These are phyloP conservation scores for Antheraea yamamai DNA, from an alignment of 2,888 invertebrate species.

Conservation along the genomic window DNA sequence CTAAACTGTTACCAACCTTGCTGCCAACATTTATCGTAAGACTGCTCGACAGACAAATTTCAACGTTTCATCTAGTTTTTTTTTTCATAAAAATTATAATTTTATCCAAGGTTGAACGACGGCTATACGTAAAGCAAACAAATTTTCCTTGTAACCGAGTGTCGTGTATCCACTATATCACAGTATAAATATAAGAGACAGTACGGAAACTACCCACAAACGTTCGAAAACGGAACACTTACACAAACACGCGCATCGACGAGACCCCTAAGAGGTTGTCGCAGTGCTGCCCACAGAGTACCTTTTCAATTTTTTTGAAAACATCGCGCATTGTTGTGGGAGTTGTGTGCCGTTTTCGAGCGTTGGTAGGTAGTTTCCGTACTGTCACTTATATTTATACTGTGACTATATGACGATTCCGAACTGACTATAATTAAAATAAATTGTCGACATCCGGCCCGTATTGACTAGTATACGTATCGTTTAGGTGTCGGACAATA, in stretches of 20 bases:
- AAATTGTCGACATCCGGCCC: conserved; percentile 76
- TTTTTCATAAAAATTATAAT: neutral
- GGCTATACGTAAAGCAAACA: conserved; percentile 6
- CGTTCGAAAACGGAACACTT: too few relatives aligned
- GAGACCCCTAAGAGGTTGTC: too few relatives aligned
- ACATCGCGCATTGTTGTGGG: too few relatives aligned
- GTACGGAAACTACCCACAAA: too few relatives aligned
- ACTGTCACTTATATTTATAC: too few relatives aligned
- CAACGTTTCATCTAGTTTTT: conserved; percentile 11
- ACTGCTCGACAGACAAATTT: conserved; percentile 16
- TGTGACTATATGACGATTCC: conserved; percentile 12
- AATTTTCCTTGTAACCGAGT: conserved; percentile 31
- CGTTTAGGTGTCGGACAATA: conserved; percentile 71
- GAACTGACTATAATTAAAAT: conserved; percentile 64
- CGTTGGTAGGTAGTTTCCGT: too few relatives aligned
- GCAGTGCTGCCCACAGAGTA: too few relatives aligned
- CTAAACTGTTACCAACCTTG: neutral
- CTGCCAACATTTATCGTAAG: conserved; percentile 5
- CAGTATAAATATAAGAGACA: too few relatives aligned
- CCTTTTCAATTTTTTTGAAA: too few relatives aligned
- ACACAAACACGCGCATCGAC: too few relatives aligned
- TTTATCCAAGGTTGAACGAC: neutral
- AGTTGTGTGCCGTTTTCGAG: too few relatives aligned
- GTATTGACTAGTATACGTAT: conserved; percentile 56
- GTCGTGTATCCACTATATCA: neutral